Percentiles rank a stretch among this genome's conserved stretches.
These are phyloP conservation scores for Drosophila formosana DNA, from an alignment of 2,888 invertebrate species.

Conservation along the genomic window DNA sequence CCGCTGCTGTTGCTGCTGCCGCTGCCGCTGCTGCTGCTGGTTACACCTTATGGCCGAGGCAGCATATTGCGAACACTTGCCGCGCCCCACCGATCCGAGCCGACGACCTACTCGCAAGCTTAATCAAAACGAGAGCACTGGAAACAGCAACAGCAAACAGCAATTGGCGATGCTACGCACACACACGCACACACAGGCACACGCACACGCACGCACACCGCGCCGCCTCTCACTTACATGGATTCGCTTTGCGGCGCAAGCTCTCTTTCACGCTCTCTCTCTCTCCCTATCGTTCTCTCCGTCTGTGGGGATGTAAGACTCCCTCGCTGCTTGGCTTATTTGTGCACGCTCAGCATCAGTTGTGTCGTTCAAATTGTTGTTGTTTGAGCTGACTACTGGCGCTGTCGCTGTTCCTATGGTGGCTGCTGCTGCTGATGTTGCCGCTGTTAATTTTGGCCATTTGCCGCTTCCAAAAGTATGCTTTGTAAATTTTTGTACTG, in stretches of 20 bases:
- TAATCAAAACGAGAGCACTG: slow-evolving; percentile 82
- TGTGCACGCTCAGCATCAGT: slow-evolving; percentile 65
- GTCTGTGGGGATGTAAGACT: slow-evolving; percentile 19
- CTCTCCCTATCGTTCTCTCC: slow-evolving; percentile 1
- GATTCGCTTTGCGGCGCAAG: slow-evolving; percentile 41
- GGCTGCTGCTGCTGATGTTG: slow-evolving; percentile 38
- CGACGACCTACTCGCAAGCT: slow-evolving; percentile 67
- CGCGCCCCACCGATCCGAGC: slow-evolving; percentile 64
- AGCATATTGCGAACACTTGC: slow-evolving; percentile 67
- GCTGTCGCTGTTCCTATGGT: slow-evolving; percentile 34
- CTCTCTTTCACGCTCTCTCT: slow-evolving; percentile 29
- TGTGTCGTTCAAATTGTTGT: slow-evolving; percentile 67
- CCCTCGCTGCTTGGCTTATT: slow-evolving; percentile 56
- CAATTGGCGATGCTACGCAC: slow-evolving; percentile 16
- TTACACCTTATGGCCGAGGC: slow-evolving; percentile 64
- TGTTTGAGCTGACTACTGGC: slow-evolving; percentile 38
- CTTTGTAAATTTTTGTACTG: slow-evolving; percentile 76
- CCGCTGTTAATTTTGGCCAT: slow-evolving; percentile 74
- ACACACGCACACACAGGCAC: slow-evolving; percentile 13
- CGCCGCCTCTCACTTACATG: slow-evolving; percentile 45
- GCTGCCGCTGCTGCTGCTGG: slow-evolving; percentile 33
- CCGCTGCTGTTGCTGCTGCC: slow-evolving; percentile 23
- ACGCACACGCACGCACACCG: slow-evolving; percentile 1
- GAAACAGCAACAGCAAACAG: slow-evolving; percentile 44
- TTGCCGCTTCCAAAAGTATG: slow-evolving; percentile 79